Base-by-base conservation (phyloP, 1,140 invertebrate species). In the Dendrolimus kikuchii region DNA sequence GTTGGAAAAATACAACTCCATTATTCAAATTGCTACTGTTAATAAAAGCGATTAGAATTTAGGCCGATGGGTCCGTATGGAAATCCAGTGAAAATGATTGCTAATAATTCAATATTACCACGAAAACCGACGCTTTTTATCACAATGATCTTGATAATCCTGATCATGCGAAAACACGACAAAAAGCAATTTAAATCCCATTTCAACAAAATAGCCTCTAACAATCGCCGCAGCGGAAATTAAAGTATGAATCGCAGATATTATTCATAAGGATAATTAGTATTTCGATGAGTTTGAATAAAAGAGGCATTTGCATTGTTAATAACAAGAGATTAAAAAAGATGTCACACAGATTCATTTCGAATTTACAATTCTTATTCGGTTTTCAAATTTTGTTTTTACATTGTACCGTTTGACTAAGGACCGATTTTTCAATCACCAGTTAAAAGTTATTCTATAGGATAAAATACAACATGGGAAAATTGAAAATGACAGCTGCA, bases 251-350 rank as follows among this genome's bases (percentile, higher is more conserved):
- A 63, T 66, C 62, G 43, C 48, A 61, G 64, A 68, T 68, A 66
- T 66, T 71, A 71, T 68, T 67, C 66, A 67, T 63, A 66, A 67
- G 61, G 60, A 68, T 72, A 68, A 68, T 72, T 66, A 68, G 51
- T 69, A 64, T 65, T 62, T 66, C 52, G 55, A 63, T 62, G 61
- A 64, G 55, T 61, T 64, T 60, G 61, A 49, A 64, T 63, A 55
- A 64, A 66, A 64, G 59, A 62, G 46, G 46, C 50, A 68, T 71
- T 68, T 68, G 64, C 54, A 68, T 62, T 65, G 57, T 58, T 65
- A 65, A 65, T 62, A 41, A 46, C 6, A 45, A 53, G 53, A 49
- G 56, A 51, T 40, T 44, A 23, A 39, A 37, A 23, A 23, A 23
- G 23, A 23, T 23, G 23, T 23, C 23, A 23, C 23, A 23, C 23